Evolutionary conservation across 2,113 vertebrate genomes (phyloP), one percentile per base, ranked within the genome.

Genomic region (Urocynchramus pylzowi): DNA sequence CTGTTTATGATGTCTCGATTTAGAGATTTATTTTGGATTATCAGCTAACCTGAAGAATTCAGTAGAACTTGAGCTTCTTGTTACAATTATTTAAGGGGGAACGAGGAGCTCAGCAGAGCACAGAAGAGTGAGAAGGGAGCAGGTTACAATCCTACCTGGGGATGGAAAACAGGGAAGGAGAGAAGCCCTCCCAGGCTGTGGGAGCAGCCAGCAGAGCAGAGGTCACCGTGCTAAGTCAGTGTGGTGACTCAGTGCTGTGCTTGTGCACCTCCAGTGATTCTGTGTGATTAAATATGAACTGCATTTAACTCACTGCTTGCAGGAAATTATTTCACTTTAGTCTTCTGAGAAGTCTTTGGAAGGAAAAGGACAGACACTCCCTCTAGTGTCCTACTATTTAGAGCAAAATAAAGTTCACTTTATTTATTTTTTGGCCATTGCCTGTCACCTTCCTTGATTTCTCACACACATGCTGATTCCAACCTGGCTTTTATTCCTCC

Each of bases 341-440:
- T 33, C 19, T 82, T 78, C 63, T 5, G 33, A 54, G 49, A 87
- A 67, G 42, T 2, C 42, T 73, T 79, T 27, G 42, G 15, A 44
- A 94, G 56, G 41, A 71, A 75, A 96, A 96, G 52, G 60, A 50
- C 90, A 81, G 95, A 88, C 30, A 26, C 96, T 96, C 96, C 96
- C 86, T 64, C 95, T 94, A 94, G 90, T 42, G 96, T 84, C 35
- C 37, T 59, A 11, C 17, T 84, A 4, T 24, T 78, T 24, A 68
- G 7, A 63, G 30, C 22, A 47, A 45, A 52, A 35, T 56, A 5
- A 69, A 86, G 3, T 53, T 81, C 50, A 44, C 3, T 20, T n/a
- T 28, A 28, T 53, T 39, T 54, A 15, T 23, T 49, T 71, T 82
- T 31, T 35, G 26, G 28, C 37, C 16, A 4, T 4, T 65, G 24